These are phyloP conservation scores for Urocyon cinereoargenteus DNA, from an alignment of 2,797 vertebrate species.

Conservation along the genomic window DNA sequence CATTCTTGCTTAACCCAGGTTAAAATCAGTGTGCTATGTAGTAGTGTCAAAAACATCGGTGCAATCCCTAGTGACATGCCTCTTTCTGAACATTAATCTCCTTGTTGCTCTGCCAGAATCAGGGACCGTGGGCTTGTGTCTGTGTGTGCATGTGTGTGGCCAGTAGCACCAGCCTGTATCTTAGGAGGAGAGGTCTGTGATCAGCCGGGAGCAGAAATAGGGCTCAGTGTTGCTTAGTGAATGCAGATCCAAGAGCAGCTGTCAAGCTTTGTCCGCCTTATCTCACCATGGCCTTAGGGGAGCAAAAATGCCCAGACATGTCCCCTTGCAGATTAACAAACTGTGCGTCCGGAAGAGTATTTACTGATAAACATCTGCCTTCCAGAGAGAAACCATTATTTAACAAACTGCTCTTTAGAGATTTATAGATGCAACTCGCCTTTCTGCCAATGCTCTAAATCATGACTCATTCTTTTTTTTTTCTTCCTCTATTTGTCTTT, in stretches of 20 bases:
- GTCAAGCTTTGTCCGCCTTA: background rate
- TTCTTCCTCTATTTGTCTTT: background rate
- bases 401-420: slow-evolving; percentile 46
- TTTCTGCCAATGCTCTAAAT: background rate
- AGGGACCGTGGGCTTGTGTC: background rate
- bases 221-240: background rate
- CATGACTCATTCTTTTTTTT: background rate
- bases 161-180: background rate
- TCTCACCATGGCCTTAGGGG: slow-evolving; percentile 14
- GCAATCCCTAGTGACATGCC: background rate
- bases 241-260: background rate
- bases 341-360: rapidly evolving
- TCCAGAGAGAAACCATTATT: background rate
- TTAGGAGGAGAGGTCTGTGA: slow-evolving; percentile 41
- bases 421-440: rapidly evolving
- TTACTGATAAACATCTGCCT: slow-evolving; percentile 27
- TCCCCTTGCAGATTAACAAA: background rate
- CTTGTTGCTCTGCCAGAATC: background rate
- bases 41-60: background rate
- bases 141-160: too few relatives aligned
- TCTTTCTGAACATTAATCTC: background rate
- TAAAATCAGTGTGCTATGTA: background rate
- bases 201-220: background rate
- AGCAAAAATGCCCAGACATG: background rate
- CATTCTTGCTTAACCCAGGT: background rate